Percentiles rank a stretch among this genome's conserved stretches.
Evolutionary conservation across 2,113 vertebrate species (phyloP).

Genomic region (Laticauda colubrina): DNA sequence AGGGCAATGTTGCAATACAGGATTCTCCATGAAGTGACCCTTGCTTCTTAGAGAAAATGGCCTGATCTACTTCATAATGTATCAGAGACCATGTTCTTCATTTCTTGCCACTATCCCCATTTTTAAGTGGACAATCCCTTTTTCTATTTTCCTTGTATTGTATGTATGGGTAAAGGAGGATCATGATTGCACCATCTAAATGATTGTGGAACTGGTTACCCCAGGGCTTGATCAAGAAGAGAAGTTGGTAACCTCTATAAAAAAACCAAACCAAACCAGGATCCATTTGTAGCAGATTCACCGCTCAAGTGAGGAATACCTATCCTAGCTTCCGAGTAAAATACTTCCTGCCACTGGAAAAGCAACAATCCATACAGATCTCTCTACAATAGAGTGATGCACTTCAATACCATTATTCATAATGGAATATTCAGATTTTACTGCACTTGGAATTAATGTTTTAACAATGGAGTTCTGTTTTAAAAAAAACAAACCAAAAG

Average conservation of each 20-base stretch:
- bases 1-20: not conserved
- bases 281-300: not conserved
- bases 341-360: not conserved
- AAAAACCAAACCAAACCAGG: not conserved
- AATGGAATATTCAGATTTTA: conserved; percentile 30
- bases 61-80: not conserved
- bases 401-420: not conserved
- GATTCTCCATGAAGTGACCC: not conserved
- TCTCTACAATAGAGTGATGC: conserved; percentile 43
- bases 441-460: conserved; percentile 44
- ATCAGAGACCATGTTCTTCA: not conserved
- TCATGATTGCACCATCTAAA: not conserved
- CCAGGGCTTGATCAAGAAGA: not conserved
- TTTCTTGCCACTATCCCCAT: not conserved
- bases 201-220: not conserved
- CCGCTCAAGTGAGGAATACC: not conserved
- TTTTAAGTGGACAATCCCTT: not conserved
- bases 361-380: conserved; percentile 2
- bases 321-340: not conserved
- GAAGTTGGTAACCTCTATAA: not conserved
- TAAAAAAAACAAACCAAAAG: conserved; percentile 39
- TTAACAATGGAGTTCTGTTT: conserved; percentile 45
- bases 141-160: not conserved
- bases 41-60: not conserved
- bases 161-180: not conserved